Percentiles rank a stretch among this genome's conserved stretches.
Evolutionary conservation across 2,113 vertebrate genomes (phyloP).

Genomic region (Melanotaenia duboulayi): DNA sequence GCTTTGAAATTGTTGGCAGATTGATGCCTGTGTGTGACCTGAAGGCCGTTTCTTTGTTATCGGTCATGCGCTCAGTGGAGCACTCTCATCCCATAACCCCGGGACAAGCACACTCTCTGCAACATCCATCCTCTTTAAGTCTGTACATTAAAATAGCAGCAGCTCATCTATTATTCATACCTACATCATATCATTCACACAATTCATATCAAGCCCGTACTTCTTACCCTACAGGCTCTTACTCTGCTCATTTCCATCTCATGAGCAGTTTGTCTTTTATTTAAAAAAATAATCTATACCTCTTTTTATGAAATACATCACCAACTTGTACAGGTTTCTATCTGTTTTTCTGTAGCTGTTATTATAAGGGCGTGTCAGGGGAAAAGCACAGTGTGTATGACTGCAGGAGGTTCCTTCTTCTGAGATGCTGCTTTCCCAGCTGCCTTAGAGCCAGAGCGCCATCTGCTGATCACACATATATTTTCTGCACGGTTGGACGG

Average conservation of each 20-base stretch:
- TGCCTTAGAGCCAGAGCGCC: slow-evolving; percentile 40
- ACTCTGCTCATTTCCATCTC: neutral
- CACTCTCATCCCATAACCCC: slow-evolving; percentile 2
- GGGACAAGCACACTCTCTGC: slow-evolving; percentile 17
- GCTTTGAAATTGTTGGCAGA: slow-evolving; percentile 31
- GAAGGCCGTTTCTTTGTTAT: slow-evolving; percentile 30
- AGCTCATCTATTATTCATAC: slow-evolving; percentile 59
- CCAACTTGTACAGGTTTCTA: neutral
- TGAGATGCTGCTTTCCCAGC: neutral
- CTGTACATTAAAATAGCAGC: slow-evolving; percentile 15
- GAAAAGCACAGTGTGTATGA: neutral
- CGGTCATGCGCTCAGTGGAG: slow-evolving; percentile 25
- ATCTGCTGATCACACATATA: slow-evolving; percentile 39
- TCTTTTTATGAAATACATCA: slow-evolving; percentile 2
- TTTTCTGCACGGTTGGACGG: neutral
- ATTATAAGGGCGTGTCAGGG: slow-evolving; percentile 26
- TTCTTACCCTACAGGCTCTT: neutral
- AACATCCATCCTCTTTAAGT: neutral
- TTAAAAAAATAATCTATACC: slow-evolving; percentile 19
- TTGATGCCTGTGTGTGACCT: slow-evolving; percentile 47
- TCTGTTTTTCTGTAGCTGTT: neutral
- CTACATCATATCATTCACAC: slow-evolving; percentile 11
- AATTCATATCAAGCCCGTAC: neutral
- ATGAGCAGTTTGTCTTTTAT: neutral
- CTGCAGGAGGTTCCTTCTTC: slow-evolving; percentile 13